Percentiles rank a stretch among this genome's conserved stretches.
Evolutionary conservation across 2,113 vertebrate genomes (phyloP).

Genomic region (Capricornis sumatraensis): DNA sequence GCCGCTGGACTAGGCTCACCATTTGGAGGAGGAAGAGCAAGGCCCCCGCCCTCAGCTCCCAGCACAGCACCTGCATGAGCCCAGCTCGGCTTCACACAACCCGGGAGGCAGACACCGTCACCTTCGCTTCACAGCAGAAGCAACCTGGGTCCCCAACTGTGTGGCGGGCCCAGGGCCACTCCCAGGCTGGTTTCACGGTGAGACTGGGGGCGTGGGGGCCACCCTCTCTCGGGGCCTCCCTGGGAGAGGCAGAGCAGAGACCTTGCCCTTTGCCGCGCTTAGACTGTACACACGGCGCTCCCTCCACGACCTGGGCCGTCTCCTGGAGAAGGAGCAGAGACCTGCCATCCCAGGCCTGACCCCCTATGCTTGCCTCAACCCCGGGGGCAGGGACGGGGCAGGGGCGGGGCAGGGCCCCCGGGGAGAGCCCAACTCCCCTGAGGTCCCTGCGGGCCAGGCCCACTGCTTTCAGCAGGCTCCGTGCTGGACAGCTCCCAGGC

Average conservation of each 20-base stretch:
- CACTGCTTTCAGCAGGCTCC: conserved; percentile 63
- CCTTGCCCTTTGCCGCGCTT: not conserved
- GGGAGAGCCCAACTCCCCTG: not conserved
- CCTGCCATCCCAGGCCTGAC: not conserved
- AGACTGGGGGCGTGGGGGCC: not conserved
- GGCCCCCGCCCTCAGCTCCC: not conserved
- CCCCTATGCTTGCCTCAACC: not conserved
- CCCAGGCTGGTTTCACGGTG: too few species aligned
- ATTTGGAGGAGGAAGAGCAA: not conserved
- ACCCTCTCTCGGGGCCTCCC: not conserved
- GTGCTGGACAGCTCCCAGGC: conserved; percentile 76
- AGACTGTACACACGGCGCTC: accelerated
- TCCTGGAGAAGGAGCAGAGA: not conserved
- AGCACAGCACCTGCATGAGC: not conserved
- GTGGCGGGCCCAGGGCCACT: not conserved
- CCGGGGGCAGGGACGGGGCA: not conserved
- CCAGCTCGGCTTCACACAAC: not conserved
- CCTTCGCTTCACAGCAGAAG: not conserved
- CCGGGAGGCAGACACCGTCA: not conserved
- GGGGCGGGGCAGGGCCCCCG: too few species aligned
- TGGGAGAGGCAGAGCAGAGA: not conserved
- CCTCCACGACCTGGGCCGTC: accelerated
- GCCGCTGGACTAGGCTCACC: not conserved
- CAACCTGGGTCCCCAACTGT: not conserved
- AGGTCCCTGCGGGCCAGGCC: not conserved